phyloP scores from a whole-genome alignment of 2,113 vertebrate genomes.

The Athene noctua region DNA sequence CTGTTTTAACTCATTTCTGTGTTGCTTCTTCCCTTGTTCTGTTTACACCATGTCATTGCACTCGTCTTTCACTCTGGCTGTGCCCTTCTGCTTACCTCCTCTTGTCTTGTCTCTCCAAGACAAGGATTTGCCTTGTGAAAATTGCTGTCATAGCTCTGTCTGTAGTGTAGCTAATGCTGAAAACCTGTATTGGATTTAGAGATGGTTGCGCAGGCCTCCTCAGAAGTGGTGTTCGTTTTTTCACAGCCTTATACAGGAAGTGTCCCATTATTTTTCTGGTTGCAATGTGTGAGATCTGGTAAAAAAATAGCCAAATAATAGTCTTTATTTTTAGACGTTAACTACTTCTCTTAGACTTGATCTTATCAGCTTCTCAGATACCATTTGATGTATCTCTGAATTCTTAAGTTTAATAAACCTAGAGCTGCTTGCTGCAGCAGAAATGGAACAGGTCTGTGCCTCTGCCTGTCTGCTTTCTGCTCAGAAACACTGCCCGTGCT shows the following conservation, averaged over 20 bases:
- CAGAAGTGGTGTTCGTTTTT: neutral
- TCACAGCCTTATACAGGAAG: neutral
- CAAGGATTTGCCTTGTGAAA: neutral
- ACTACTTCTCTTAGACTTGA: neutral
- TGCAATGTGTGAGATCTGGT: neutral
- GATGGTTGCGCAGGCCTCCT: neutral
- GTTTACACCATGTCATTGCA: neutral
- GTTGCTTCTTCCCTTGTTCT: neutral
- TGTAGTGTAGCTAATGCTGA: neutral
- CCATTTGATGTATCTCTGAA: neutral
- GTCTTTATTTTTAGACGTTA: neutral
- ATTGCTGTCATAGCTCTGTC: neutral
- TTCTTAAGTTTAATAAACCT: neutral
- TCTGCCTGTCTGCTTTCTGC: neutral
- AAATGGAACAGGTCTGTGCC: neutral
- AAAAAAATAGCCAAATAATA: neutral
- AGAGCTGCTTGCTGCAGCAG: neutral
- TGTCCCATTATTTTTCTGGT: neutral
- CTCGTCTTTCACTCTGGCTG: neutral
- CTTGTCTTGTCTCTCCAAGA: neutral
- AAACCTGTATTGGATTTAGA: neutral
- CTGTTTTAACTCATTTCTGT: neutral
- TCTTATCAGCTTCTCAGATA: neutral
- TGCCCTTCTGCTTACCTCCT: too few species aligned
- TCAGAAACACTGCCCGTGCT: rapidly evolving